Evolutionary conservation across 2,888 invertebrate species (phyloP).

Genomic region (Pinctada fucata): DNA sequence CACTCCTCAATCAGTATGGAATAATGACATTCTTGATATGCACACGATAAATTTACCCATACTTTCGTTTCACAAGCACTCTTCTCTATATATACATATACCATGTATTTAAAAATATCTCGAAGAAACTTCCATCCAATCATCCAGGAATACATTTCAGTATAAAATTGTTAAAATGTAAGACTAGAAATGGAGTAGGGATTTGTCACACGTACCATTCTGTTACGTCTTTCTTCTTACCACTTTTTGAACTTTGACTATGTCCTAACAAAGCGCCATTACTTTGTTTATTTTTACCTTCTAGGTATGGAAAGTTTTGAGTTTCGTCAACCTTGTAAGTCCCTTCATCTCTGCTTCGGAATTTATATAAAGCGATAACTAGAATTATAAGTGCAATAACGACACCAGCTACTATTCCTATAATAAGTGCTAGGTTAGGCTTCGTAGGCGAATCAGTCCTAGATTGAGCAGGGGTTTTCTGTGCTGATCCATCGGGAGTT

Average conservation of each 20-base stretch:
- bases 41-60: too few species aligned
- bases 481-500: neutral
- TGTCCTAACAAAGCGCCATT: conserved; percentile 65
- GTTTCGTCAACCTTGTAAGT: conserved; percentile 95
- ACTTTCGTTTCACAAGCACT: too few species aligned
- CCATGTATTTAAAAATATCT: too few species aligned
- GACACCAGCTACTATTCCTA: conserved; percentile 93
- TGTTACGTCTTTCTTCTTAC: conserved; percentile 71
- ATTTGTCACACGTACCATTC: conserved; percentile 72
- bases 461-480: neutral
- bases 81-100: too few species aligned
- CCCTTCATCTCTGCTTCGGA: conserved; percentile 85
- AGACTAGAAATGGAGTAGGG: neutral
- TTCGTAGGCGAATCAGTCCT: conserved; percentile 20
- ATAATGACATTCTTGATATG: too few species aligned
- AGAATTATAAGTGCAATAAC: conserved; percentile 90
- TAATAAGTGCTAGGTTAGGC: conserved; percentile 81
- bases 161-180: too few species aligned
- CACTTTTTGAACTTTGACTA: conserved; percentile 59
- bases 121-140: too few species aligned
- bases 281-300: conserved; percentile 68
- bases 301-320: conserved; percentile 80
- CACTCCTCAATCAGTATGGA: too few species aligned
- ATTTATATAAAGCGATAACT: conserved; percentile 82
- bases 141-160: too few species aligned